Percentiles rank a stretch among this genome's conserved stretches.
Conservation (phyloP, 2,113 vertebrate genomes). For the Paradisaea rubra region DNA sequence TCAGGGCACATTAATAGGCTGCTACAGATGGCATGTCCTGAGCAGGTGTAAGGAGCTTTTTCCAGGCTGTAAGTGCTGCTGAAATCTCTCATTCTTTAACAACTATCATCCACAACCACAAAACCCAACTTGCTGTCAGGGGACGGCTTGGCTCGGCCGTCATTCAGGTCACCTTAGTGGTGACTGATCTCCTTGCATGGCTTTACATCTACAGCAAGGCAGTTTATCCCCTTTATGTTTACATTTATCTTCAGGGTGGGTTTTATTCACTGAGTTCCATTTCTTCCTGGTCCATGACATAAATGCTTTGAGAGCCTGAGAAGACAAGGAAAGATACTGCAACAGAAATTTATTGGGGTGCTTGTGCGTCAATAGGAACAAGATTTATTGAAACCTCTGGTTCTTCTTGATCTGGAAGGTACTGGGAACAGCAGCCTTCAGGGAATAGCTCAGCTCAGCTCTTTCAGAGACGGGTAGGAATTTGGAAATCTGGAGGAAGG, state of each 20-base stretch:
- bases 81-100: not conserved
- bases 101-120: accelerated
- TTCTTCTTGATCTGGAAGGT: not conserved
- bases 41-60: constrained; percentile 15
- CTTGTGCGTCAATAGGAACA: accelerated
- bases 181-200: not conserved
- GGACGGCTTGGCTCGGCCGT: not conserved
- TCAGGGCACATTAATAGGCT: not conserved
- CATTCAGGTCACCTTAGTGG: not conserved
- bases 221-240: not conserved
- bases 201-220: not conserved
- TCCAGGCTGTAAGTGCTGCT: not conserved
- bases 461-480: not conserved
- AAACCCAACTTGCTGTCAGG: not conserved
- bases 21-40: not conserved
- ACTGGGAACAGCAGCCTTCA: not conserved
- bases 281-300: not conserved
- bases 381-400: not conserved
- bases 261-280: not conserved
- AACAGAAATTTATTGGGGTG: not conserved
- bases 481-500: not conserved
- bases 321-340: not conserved
- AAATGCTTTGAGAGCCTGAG: not conserved
- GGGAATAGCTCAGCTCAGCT: not conserved
- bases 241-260: not conserved